A percentile compares a stretch with the other conserved stretches of the same genome.
phyloP scores from a whole-genome alignment of 64 coral and sea anemone species.

The Stichodactyla helianthus region DNA sequence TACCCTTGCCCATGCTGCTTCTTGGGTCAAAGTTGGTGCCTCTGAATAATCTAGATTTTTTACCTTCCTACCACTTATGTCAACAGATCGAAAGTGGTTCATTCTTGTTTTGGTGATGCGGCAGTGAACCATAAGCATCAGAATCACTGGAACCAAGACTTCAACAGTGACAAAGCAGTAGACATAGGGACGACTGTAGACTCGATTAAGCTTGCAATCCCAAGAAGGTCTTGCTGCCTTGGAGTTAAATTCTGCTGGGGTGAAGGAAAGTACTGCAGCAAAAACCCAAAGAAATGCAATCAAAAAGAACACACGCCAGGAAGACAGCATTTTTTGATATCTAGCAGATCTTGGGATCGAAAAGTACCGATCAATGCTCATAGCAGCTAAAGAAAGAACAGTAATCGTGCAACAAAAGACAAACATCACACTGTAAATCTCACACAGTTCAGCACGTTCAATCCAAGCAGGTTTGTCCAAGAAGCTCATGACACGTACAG shows the following conservation, averaged over 20 bases:
- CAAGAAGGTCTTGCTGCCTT: background rate
- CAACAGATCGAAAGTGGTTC: slow-evolving; percentile 45
- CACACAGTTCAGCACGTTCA: slow-evolving; percentile 39
- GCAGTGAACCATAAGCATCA: slow-evolving; percentile 67
- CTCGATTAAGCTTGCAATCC: slow-evolving; percentile 66
- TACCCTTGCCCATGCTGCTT: slow-evolving; percentile 56
- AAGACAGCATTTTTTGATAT: slow-evolving; percentile 54
- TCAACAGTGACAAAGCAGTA: slow-evolving; percentile 65
- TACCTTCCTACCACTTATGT: slow-evolving; percentile 51
- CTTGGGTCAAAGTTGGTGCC: slow-evolving; percentile 52
- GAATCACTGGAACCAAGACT: slow-evolving; percentile 54
- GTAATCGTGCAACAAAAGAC: slow-evolving; percentile 73
- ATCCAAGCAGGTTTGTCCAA: slow-evolving; percentile 69
- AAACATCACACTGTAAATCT: slow-evolving; percentile 59
- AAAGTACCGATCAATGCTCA: slow-evolving; percentile 81
- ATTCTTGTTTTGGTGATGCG: slow-evolving; percentile 54
- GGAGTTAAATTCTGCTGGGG: slow-evolving; percentile 47
- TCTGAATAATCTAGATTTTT: slow-evolving; percentile 75
- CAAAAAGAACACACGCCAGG: slow-evolving; percentile 26
- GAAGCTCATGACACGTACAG: slow-evolving; percentile 73
- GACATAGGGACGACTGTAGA: slow-evolving; percentile 53
- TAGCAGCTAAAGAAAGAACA: slow-evolving; percentile 45
- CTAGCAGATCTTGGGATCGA: slow-evolving; percentile 55
- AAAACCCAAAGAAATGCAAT: slow-evolving; percentile 52
- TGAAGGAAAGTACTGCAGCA: slow-evolving; percentile 44